phyloP scores from a whole-genome alignment of 2,888 invertebrate genomes.

The Lasioglossum morio region DNA sequence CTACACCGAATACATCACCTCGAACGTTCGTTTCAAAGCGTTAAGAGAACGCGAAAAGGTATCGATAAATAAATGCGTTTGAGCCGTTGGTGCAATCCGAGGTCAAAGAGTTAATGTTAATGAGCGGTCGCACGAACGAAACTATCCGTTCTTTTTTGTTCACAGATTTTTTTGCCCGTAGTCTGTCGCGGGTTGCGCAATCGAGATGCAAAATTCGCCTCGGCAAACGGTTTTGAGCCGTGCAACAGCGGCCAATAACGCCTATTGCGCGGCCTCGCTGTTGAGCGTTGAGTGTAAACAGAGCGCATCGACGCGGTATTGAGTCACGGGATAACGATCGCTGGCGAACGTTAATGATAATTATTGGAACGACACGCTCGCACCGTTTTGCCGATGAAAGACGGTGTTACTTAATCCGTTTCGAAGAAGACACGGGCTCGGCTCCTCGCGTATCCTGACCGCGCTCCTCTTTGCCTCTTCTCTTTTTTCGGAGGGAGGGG shows the following conservation, averaged over 20 bases:
- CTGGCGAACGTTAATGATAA: conserved; percentile 38
- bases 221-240: conserved; percentile 21
- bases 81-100: not conserved
- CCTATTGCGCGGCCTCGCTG: conserved; percentile 45
- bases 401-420: conserved; percentile 3
- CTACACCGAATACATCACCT: too few species aligned
- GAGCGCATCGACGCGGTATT: conserved; percentile 63
- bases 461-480: not conserved
- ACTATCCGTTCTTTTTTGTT: not conserved
- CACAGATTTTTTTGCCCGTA: not conserved
- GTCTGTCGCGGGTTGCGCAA: conserved; percentile 10
- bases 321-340: conserved; percentile 54
- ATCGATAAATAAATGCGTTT: not conserved
- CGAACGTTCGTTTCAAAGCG: not conserved
- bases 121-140: not conserved
- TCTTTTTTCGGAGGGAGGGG: conserved; percentile 16
- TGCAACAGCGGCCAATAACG: conserved; percentile 42
- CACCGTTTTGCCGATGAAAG: conserved; percentile 24
- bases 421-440: conserved; percentile 1
- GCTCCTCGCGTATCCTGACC: not conserved
- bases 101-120: not conserved
- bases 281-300: conserved; percentile 55
- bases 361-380: conserved; percentile 30
- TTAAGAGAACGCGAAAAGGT: not conserved
- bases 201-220: conserved; percentile 38